A percentile compares a stretch with the other conserved stretches of the same genome.
Conservation (phyloP, 2,797 vertebrate species). For the Galaxias olidus region DNA sequence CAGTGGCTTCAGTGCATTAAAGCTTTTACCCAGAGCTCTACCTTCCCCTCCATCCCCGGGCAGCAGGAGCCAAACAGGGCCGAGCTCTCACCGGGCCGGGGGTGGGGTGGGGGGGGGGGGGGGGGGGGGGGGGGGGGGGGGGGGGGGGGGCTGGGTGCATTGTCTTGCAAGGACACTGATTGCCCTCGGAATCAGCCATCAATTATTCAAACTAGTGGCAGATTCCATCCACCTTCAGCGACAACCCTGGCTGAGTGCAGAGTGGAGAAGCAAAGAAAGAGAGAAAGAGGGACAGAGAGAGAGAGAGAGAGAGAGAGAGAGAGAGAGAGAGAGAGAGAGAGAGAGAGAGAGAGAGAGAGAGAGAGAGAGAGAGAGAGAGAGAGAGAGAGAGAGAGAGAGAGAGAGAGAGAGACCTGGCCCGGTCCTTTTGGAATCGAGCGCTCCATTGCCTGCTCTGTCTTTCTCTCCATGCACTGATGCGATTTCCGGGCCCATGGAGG, state of each 20-base stretch:
- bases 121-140: no score
- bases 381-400: no score
- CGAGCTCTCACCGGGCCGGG: no score
- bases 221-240: slow-evolving; percentile 26
- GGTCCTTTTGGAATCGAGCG: not conserved
- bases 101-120: no score
- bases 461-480: not conserved
- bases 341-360: slow-evolving; percentile 53
- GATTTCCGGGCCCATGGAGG: not conserved
- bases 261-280: not conserved
- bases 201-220: slow-evolving; percentile 64
- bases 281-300: slow-evolving; percentile 29
- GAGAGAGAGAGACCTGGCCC: no score
- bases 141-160: slow-evolving; percentile 42
- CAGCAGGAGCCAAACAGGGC: no score
- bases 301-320: slow-evolving; percentile 27
- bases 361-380: no score
- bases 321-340: slow-evolving; percentile 58
- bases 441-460: not conserved
- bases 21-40: slow-evolving; percentile 63
- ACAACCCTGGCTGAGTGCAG: slow-evolving; percentile 16
- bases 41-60: slow-evolving; percentile 60
- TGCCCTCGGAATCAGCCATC: slow-evolving; percentile 75
- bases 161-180: slow-evolving; percentile 77
- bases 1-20: slow-evolving; percentile 77